Evolutionary conservation across 2,113 vertebrate species (phyloP).

Genomic region (Gracilinanus agilis): DNA sequence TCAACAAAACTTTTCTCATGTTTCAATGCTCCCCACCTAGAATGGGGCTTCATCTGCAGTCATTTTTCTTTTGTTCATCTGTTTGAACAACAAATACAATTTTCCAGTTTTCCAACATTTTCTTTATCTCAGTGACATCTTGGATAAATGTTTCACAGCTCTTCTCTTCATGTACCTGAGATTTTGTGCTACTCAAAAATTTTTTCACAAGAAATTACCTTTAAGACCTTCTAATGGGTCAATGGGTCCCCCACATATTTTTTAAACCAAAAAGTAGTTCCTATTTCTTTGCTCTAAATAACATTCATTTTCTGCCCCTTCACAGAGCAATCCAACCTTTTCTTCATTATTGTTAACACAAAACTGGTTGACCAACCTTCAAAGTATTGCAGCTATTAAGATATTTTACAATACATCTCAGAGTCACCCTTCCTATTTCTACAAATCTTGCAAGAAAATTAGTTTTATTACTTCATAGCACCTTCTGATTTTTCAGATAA

Average conservation of each 20-base stretch:
- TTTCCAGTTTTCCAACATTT: background rate
- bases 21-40: slow-evolving; percentile 15
- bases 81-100: background rate
- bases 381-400: background rate
- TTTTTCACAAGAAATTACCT: background rate
- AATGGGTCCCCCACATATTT: no score
- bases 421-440: background rate
- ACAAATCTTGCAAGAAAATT: background rate
- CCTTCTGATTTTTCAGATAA: background rate
- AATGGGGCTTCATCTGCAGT: background rate
- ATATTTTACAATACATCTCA: background rate
- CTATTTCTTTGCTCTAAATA: background rate
- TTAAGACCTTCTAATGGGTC: background rate
- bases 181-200: background rate
- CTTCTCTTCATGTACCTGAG: background rate
- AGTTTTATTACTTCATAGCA: background rate
- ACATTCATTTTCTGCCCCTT: slow-evolving; percentile 6
- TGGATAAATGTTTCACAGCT: background rate
- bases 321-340: background rate
- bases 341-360: background rate
- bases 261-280: background rate
- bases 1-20: slow-evolving; percentile 1
- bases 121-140: background rate
- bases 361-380: background rate
- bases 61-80: background rate